Evolutionary conservation across 2,113 vertebrate species (phyloP).

Genomic region (Anser brachyrhynchus): DNA sequence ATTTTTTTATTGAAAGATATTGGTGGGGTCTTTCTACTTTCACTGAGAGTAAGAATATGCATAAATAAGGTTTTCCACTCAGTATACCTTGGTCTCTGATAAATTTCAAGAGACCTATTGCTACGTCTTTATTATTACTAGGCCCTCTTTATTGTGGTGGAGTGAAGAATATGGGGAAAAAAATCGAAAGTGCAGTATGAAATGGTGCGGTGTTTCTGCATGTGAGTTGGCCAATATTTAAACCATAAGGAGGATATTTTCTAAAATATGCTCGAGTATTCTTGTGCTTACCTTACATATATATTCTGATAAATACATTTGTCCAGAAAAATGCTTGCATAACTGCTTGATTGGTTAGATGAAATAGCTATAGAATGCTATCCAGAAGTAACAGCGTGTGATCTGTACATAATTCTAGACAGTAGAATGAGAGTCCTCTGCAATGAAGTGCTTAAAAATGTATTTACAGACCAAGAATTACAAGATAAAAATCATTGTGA

Average conservation of each 20-base stretch:
- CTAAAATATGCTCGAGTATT: not conserved
- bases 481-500: not conserved
- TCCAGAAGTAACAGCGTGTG: not conserved
- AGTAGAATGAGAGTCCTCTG: not conserved
- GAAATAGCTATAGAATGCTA: not conserved
- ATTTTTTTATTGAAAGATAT: not conserved
- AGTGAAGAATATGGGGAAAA: not conserved
- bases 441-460: not conserved
- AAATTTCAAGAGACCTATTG: not conserved
- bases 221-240: not conserved
- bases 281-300: not conserved
- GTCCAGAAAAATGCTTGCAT: not conserved
- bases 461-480: constrained; percentile 1
- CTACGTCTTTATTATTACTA: not conserved
- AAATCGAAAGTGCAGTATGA: not conserved
- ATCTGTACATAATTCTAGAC: not conserved
- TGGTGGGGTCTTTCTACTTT: not conserved
- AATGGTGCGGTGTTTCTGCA: not conserved
- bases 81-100: not conserved
- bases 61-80: not conserved
- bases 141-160: not conserved
- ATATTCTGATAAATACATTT: not conserved
- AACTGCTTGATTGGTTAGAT: not conserved
- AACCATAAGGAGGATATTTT: not conserved
- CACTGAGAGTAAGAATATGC: not conserved